Percentiles rank a stretch among this genome's conserved stretches.
These are phyloP conservation scores for Pentalonia nigronervosa DNA, from an alignment of 1,140 invertebrate species.

Conservation along the genomic window DNA sequence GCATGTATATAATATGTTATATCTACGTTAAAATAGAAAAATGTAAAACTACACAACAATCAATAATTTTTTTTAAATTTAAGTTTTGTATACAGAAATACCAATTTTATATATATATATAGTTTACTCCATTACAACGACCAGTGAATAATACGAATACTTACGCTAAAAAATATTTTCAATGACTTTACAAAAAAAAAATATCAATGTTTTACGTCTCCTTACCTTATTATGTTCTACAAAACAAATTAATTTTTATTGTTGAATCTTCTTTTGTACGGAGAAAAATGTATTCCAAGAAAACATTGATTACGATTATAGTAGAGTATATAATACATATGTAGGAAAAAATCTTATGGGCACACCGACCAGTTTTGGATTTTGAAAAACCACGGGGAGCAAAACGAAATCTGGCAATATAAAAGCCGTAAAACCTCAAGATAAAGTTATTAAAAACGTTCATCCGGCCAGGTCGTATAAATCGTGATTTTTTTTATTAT, in stretches of 20 bases:
- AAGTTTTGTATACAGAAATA: not conserved
- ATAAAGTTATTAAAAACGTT: constrained; percentile 52
- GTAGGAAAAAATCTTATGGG: not conserved
- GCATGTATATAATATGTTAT: not conserved
- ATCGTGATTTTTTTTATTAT: constrained; percentile 42
- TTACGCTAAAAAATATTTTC: not conserved
- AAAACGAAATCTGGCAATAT: constrained; percentile 53
- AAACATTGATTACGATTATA: constrained; percentile 45
- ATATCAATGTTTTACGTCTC: not conserved
- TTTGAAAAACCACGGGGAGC: constrained; percentile 55
- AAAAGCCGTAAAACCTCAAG: constrained; percentile 36
- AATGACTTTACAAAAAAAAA: not conserved
- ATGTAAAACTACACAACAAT: not conserved
- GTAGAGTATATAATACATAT: not conserved
- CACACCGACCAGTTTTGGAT: constrained; percentile 41
- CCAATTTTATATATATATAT: not conserved
- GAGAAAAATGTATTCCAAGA: not conserved
- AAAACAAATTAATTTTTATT: constrained; percentile 46
- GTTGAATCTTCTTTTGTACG: constrained; percentile 18
- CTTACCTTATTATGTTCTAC: too few relatives aligned
- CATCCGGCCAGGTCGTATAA: constrained; percentile 38
- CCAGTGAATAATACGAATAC: not conserved
- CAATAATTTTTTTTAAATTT: not conserved
- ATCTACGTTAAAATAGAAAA: not conserved
- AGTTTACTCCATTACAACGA: not conserved